phyloP scores from a whole-genome alignment of 92 coral and sea anemone genomes.

The Epizoanthus illoricatus region DNA sequence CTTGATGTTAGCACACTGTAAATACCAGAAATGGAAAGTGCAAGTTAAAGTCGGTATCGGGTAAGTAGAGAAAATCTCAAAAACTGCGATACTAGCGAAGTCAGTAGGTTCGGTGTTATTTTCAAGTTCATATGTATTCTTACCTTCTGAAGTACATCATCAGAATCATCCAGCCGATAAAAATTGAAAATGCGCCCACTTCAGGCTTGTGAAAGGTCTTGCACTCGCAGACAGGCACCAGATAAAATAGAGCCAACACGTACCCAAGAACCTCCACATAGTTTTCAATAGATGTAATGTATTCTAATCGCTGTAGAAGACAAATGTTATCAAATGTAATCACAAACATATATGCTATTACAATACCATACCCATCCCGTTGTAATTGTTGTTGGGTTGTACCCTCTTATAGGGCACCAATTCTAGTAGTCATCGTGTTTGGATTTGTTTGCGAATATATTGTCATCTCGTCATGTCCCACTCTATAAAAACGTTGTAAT shows the following conservation, averaged over 20 bases:
- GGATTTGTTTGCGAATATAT: too few relatives aligned
- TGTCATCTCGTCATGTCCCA: too few relatives aligned
- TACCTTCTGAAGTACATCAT: conserved; percentile 41
- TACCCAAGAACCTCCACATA: conserved; percentile 36
- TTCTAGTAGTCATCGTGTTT: too few relatives aligned
- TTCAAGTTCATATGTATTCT: not conserved
- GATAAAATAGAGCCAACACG: conserved; percentile 13
- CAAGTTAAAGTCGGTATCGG: too few relatives aligned
- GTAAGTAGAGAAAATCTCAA: too few relatives aligned
- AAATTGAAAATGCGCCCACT: conserved; percentile 36
- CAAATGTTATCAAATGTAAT: not conserved
- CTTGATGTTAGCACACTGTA: too few relatives aligned
- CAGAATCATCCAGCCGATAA: conserved; percentile 33
- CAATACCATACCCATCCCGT: not conserved
- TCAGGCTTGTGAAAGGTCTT: conserved; percentile 28
- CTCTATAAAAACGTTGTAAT: too few relatives aligned
- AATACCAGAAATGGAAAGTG: too few relatives aligned
- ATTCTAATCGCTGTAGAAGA: conserved; percentile 13
- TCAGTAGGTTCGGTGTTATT: too few relatives aligned
- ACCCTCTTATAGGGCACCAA: too few relatives aligned
- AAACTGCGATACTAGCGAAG: too few relatives aligned
- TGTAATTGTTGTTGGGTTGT: not conserved
- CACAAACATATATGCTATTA: not conserved
- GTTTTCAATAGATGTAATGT: conserved; percentile 23
- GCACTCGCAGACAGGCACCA: conserved; percentile 34